Evolutionary conservation across 2,797 vertebrate species (phyloP), one percentile per base, ranked within the genome.

Genomic region (Epinephelus coioides): DNA sequence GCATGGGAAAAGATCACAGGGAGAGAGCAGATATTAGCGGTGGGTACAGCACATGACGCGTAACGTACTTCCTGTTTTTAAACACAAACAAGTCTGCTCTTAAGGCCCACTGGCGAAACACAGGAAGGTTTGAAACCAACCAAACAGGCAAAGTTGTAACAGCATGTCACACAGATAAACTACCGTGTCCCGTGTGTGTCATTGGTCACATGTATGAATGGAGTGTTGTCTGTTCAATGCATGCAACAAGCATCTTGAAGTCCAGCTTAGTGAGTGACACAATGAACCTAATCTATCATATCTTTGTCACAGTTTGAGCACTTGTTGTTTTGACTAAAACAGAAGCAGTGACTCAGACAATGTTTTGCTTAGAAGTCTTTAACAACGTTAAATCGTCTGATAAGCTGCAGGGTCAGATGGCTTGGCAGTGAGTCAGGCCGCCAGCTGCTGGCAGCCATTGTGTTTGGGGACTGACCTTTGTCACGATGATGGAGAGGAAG

Each of bases 361-460:
- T 86, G 78, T 88, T 88, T 85, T 69, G 62, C 50, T 83, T 69
- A 18, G 50, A 81, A 65, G 69, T 34, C 53, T 79, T 57, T 60
- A 61, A 78, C 43, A 3, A 88, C 78, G 76, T 75, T 82, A 68
- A 83, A 78, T 76, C 3, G 46, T 61, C 67, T 55, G 70, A 82
- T 62, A 67, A 81, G 71, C 76, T 78, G 77, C 69, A 23, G 72
- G 78, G 86, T 90, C 76, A 69, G 61, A 78, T 64, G 85, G 78
- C 46, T 74, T 62, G 76, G 56, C 62, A 10, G 82, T 92, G 91
- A 93, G 86, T 92, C 86, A 91, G 84, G 38, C 66, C 43, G 49
- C 79, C 87, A 91, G 90, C 92, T 93, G 88, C 81, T 75, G 67
- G 62, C 67, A 19, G 65, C 76, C 86, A 88, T 90, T 92, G 88